These are phyloP conservation scores for Lasioglossum calceatum DNA, from an alignment of 2,888 invertebrate genomes.

Conservation along the genomic window DNA sequence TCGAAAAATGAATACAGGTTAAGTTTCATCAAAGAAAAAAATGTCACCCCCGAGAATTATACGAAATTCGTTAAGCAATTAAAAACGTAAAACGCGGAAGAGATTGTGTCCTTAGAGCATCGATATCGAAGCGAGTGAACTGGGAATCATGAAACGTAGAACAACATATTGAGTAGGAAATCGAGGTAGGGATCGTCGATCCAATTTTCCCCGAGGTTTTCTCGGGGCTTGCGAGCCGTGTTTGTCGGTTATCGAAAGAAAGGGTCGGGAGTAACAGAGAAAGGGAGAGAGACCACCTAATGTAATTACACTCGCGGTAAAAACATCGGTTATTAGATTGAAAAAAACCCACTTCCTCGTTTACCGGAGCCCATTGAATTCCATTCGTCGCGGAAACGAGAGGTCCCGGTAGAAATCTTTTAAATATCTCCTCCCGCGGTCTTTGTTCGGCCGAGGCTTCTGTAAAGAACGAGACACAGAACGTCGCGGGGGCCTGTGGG, in stretches of 20 bases:
- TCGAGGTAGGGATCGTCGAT: not conserved
- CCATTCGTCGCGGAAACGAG: constrained; percentile 72
- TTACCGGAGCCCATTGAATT: constrained; percentile 70
- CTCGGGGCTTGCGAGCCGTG: not conserved
- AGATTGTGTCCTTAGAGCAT: too few species aligned
- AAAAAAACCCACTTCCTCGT: constrained; percentile 65
- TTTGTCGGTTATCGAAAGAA: constrained; percentile 13
- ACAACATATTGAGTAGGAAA: constrained; percentile 21
- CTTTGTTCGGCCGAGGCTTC: constrained; percentile 71
- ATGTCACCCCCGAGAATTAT: too few species aligned
- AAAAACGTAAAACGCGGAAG: too few species aligned
- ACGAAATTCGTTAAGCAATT: too few species aligned
- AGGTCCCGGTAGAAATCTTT: constrained; percentile 73
- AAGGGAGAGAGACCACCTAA: not conserved
- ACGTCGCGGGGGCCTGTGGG: constrained; percentile 19
- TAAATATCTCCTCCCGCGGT: constrained; percentile 69
- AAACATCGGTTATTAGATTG: constrained; percentile 20
- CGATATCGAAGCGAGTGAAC: not conserved
- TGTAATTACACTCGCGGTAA: constrained; percentile 13
- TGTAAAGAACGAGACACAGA: constrained; percentile 60
- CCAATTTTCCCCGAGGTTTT: not conserved
- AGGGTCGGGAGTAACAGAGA: not conserved
- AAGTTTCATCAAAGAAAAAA: too few species aligned
- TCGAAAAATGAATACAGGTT: too few species aligned
- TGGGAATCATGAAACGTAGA: not conserved